A percentile compares a stretch with the other conserved stretches of the same genome.
Evolutionary conservation across 2,888 invertebrate species (phyloP).

Genomic region (Eulithis testata): DNA sequence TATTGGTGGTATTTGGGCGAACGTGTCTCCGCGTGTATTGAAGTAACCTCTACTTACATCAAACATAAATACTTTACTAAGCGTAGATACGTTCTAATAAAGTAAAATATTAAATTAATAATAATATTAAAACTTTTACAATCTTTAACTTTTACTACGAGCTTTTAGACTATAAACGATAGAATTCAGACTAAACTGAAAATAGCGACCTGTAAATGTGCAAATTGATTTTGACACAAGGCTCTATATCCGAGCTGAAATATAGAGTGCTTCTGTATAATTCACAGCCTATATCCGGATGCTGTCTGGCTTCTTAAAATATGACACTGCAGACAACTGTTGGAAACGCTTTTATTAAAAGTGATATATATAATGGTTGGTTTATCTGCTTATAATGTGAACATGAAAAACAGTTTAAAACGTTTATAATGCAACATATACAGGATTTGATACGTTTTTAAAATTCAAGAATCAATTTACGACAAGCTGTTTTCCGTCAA

Average conservation of each 20-base stretch:
- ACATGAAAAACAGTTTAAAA: background rate
- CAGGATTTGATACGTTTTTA: too few species aligned
- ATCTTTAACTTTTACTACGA: background rate
- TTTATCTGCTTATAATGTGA: background rate
- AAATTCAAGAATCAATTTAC: too few species aligned
- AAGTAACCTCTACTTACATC: too few species aligned
- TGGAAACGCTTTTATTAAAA: conserved; percentile 41
- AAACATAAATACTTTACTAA: too few species aligned
- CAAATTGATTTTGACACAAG: conserved; percentile 79
- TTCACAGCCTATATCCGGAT: conserved; percentile 69
- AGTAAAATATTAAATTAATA: too few species aligned
- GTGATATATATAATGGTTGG: conserved; percentile 10
- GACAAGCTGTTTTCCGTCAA: background rate
- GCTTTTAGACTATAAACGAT: conserved; percentile 52
- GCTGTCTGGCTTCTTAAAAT: conserved; percentile 56
- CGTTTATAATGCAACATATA: too few species aligned
- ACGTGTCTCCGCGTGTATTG: conserved; percentile 18
- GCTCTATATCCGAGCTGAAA: conserved; percentile 64
- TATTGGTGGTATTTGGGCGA: conserved; percentile 32
- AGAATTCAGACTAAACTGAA: conserved; percentile 63
- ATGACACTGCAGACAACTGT: conserved; percentile 59
- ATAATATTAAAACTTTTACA: too few species aligned
- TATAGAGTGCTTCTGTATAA: conserved; percentile 65
- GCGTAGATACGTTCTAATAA: background rate
- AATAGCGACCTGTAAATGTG: conserved; percentile 77